Evolutionary conservation across 2,888 invertebrate species (phyloP).

Genomic region (Sabatieria punctata): DNA sequence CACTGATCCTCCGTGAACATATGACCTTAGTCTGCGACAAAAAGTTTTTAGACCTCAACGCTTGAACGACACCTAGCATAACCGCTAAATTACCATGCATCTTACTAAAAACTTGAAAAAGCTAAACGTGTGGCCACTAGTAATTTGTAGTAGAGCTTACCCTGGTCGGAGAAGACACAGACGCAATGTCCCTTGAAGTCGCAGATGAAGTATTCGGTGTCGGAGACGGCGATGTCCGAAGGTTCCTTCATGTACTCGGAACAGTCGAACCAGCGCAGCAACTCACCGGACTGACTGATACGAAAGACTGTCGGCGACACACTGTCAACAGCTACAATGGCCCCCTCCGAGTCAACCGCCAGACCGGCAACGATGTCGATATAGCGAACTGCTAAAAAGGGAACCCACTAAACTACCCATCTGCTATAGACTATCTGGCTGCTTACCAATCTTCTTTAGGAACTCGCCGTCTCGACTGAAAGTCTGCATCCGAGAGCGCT

Average conservation of each 20-base stretch:
- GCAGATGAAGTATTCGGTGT: slow-evolving; percentile 73
- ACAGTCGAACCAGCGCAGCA: slow-evolving; percentile 90
- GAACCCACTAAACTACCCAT: neutral
- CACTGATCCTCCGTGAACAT: too few relatives aligned
- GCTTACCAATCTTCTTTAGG: slow-evolving; percentile 66
- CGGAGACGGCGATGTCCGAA: slow-evolving; percentile 85
- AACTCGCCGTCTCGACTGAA: slow-evolving; percentile 89
- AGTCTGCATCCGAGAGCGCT: slow-evolving; percentile 89
- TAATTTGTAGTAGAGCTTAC: too few relatives aligned
- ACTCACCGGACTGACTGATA: slow-evolving; percentile 72
- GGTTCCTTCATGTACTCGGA: slow-evolving; percentile 94
- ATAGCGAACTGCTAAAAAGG: slow-evolving; percentile 31
- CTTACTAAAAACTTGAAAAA: too few relatives aligned
- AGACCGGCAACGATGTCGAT: slow-evolving; percentile 61
- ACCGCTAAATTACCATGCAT: too few relatives aligned
- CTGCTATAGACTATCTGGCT: neutral
- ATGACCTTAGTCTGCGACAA: too few relatives aligned
- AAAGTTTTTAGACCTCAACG: too few relatives aligned
- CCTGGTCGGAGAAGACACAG: slow-evolving; percentile 7
- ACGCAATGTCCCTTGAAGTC: slow-evolving; percentile 68
- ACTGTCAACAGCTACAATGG: slow-evolving; percentile 89
- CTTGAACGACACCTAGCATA: too few relatives aligned
- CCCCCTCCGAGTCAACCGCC: slow-evolving; percentile 47
- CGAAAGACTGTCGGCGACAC: slow-evolving; percentile 91
- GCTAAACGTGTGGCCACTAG: too few relatives aligned